Evolutionary conservation across 2,888 invertebrate species (phyloP), one percentile per base, ranked within the genome.

Genomic region (Brachyopa scutellaris): DNA sequence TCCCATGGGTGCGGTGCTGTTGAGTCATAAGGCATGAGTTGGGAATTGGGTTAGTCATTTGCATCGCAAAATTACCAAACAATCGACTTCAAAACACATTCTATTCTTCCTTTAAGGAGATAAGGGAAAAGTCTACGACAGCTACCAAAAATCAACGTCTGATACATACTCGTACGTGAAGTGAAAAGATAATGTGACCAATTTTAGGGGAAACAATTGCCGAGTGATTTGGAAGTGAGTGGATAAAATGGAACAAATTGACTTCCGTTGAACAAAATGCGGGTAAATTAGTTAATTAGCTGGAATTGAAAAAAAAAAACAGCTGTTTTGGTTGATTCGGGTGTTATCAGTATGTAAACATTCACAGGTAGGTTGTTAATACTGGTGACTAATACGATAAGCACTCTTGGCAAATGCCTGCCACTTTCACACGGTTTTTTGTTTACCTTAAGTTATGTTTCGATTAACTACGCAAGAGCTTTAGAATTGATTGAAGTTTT

Each of bases 11-110:
- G 64, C 29, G 64, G 64, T 36, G n/a, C n/a, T n/a, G 13, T 53
- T 66, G 66, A 66, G 51, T 66, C 66, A 66, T 38, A 8, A 17
- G 31, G n/a, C n/a, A n/a, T n/a, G n/a, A n/a, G 9, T 11, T 21
- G n/a, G 5, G 21, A 19, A n/a, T 66, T 19, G 1, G 26, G 11
- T 33, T 62, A 62, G 31, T 62, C 62, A 62, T 62, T 47, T 33
- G 23, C 33, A 33, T 62, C 13, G 57, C n/a, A 13, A 15, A 62
- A 47, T 47, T 21, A 31, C 45, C 45, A n/a, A 59, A 23, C 40
- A 40, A 42, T 59, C 59, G 59, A 29, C 45, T n/a, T n/a, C n/a
- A n/a, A n/a, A n/a, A n/a, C n/a, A n/a, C n/a, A n/a, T n/a, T n/a
- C n/a, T n/a, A n/a, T n/a, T n/a, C 40, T 51, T 9, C 51, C 26